Base-by-base conservation (phyloP, 1,140 invertebrate species). In the Belonocnema kinseyi region DNA sequence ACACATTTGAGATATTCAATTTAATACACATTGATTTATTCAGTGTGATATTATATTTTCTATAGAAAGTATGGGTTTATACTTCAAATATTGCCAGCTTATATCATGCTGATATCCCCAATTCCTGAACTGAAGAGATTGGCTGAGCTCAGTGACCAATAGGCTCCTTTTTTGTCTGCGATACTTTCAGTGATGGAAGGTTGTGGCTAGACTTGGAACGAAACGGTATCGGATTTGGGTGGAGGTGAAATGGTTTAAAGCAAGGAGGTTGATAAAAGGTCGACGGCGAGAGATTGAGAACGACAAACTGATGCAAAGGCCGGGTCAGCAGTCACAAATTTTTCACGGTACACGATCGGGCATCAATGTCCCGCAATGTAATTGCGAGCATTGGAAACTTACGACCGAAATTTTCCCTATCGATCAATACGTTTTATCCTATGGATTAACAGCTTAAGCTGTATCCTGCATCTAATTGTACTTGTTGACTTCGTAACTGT, bases 361-460 rank as follows among this genome's bases (percentile, higher is more conserved):
- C 26, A 66, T 66, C 21, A 33, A 66, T 13, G 21, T 16, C 40
- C 26, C 6, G 21, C 58, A 40, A 33, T 66, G 58, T 4, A 40
- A 33, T 66, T 13, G 58, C 10, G 13, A 33, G 26, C 26, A 66
- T 14, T 8, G 33, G 21, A 16, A 40, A 66, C 19, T 16, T 33
- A 66, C 21, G 14, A 40, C 26, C 16, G 6, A 1, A 66, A 33
- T 66, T 66, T 66, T 66, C 26, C 40, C 19, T 13, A 66, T 14
- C 58, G 19, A 66, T 66, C 40, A 66, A 66, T 66, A 14, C 33
- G 12, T 66, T 66, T 66, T 40, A 66, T 66, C 33, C 21, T 16
- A 40, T 16, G 12, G 16, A 66, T 66, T 26, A 21, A 66, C 26
- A 26, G 21, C 26, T 66, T 40, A 33, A 66, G 40, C 33, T 40